Percentiles rank a stretch among this genome's conserved stretches.
These are phyloP conservation scores for Eolophus roseicapilla DNA, from an alignment of 2,113 vertebrate genomes.

Conservation along the genomic window DNA sequence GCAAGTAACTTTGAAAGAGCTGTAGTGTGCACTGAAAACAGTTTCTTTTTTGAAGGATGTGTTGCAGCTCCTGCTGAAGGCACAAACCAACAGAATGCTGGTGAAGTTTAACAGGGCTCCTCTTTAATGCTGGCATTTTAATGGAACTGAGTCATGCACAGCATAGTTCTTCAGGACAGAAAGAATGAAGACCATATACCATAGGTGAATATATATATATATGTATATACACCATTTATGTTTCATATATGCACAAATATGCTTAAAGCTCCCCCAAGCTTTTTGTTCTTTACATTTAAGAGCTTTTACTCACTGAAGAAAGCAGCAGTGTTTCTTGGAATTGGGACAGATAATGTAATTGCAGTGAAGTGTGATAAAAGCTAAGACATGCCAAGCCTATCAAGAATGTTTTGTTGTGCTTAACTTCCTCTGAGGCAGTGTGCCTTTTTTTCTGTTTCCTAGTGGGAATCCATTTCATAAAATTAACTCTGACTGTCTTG, in stretches of 20 bases:
- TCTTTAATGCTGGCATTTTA: neutral
- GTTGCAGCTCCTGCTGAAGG: neutral
- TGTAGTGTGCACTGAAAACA: neutral
- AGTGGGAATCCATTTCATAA: neutral
- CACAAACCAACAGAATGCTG: neutral
- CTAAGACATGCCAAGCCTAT: neutral
- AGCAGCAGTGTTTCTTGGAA: constrained; percentile 63
- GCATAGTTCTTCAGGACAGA: neutral
- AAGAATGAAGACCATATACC: neutral
- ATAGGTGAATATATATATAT: neutral
- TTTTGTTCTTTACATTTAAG: constrained; percentile 11
- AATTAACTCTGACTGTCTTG: neutral
- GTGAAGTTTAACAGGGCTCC: neutral
- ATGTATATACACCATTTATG: neutral
- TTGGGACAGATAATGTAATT: constrained; percentile 73
- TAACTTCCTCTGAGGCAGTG: neutral
- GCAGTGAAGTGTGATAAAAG: constrained; percentile 76
- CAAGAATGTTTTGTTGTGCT: neutral
- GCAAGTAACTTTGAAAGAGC: neutral
- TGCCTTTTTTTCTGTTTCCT: neutral
- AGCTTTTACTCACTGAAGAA: constrained; percentile 78
- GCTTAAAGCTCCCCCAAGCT: neutral
- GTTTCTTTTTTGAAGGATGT: neutral
- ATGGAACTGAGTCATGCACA: neutral
- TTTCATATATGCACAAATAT: neutral